Conservation (phyloP, 2,113 vertebrate genomes). For the Agapornis roseicollis region DNA sequence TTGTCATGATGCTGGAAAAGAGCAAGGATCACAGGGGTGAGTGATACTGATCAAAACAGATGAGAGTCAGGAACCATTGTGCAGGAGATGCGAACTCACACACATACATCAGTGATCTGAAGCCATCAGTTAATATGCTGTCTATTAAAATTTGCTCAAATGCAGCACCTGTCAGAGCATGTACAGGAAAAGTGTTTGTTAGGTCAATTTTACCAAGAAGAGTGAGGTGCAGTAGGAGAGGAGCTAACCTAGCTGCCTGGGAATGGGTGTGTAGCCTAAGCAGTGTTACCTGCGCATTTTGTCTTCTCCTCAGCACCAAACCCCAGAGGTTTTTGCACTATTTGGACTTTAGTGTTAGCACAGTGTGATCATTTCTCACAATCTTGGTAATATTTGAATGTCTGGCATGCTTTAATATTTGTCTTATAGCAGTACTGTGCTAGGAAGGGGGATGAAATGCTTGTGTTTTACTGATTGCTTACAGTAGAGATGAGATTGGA, state of each 20-base stretch:
- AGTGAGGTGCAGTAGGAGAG: background rate
- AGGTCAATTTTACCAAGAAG: background rate
- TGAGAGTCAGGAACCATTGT: constrained; percentile 54
- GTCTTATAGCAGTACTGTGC: background rate
- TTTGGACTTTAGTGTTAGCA: background rate
- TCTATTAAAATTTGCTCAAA: constrained; percentile 62
- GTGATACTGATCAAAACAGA: constrained; percentile 65
- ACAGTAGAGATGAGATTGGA: background rate
- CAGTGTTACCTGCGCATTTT: background rate
- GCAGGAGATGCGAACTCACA: background rate
- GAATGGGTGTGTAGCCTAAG: background rate
- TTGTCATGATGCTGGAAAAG: background rate
- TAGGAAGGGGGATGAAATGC: background rate
- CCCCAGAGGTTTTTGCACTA: background rate
- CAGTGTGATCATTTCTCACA: background rate
- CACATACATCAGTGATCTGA: background rate
- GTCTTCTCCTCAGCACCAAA: background rate
- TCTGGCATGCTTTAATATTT: background rate
- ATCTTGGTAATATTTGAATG: background rate
- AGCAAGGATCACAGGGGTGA: constrained; percentile 22
- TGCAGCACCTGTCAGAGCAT: constrained; percentile 38
- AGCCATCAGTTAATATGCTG: constrained; percentile 50
- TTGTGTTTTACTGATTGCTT: background rate
- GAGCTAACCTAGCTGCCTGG: background rate
- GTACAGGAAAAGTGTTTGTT: background rate